These are phyloP conservation scores for Amblyopsis rosae DNA, from an alignment of 2,113 vertebrate genomes.

Conservation along the genomic window DNA sequence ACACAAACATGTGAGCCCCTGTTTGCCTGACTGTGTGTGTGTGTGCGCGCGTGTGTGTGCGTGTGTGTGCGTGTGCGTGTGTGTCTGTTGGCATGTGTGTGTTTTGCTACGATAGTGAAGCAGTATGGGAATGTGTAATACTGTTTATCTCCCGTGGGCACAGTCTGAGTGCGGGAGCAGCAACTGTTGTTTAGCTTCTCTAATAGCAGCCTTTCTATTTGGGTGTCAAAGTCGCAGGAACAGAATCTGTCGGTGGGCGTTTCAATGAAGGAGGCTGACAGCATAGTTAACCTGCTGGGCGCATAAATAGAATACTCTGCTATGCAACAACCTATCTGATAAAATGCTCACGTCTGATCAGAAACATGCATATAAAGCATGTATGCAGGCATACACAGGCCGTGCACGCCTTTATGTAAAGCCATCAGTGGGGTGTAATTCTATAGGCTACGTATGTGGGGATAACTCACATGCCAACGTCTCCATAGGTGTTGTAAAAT, in stretches of 20 bases:
- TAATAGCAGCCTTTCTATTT: conserved; percentile 67
- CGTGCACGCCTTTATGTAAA: neutral
- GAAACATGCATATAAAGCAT: conserved; percentile 1
- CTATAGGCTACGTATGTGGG: neutral
- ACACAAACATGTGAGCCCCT: conserved; percentile 25
- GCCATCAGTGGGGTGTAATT: neutral
- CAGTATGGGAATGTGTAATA: neutral
- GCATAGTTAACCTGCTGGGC: conserved; percentile 62
- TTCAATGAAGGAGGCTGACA: conserved; percentile 58
- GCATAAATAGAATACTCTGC: conserved; percentile 54
- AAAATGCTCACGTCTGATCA: conserved; percentile 6
- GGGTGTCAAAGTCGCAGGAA: conserved; percentile 69
- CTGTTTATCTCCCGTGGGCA: conserved; percentile 32
- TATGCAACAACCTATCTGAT: conserved; percentile 19
- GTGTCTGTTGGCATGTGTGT: neutral
- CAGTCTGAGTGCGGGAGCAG: conserved; percentile 50
- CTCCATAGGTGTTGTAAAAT: conserved; percentile 97
- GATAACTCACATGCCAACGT: conserved; percentile 89
- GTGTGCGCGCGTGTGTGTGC: conserved; percentile 10
- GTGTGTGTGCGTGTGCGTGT: conserved; percentile 6
- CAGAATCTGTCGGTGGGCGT: conserved; percentile 71
- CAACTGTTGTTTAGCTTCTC: conserved; percentile 64
- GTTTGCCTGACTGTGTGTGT: conserved; percentile 3
- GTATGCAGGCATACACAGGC: neutral
- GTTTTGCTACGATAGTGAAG: neutral